phyloP scores from a whole-genome alignment of 2,888 invertebrate species.

The Chesias legatella region DNA sequence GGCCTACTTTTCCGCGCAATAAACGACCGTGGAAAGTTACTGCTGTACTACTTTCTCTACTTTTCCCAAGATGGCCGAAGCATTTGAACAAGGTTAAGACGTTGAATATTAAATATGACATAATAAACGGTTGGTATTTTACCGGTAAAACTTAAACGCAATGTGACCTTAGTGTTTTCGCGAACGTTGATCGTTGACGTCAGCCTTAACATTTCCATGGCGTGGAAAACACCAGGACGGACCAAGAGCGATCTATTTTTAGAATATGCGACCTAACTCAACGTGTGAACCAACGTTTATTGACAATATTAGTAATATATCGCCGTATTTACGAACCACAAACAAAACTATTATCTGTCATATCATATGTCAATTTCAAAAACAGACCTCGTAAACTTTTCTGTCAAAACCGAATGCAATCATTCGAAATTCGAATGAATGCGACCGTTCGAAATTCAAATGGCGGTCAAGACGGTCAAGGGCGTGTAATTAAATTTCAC shows the following conservation, averaged over 20 bases:
- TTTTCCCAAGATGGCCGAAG: conserved; percentile 76
- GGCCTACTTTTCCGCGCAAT: conserved; percentile 76
- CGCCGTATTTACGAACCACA: neutral
- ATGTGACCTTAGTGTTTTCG: conserved; percentile 14
- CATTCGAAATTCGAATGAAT: too few species aligned
- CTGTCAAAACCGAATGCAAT: too few species aligned
- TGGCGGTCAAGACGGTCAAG: conserved; percentile 39
- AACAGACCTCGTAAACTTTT: too few species aligned
- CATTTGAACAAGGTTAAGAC: conserved; percentile 65
- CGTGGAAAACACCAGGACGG: conserved; percentile 20
- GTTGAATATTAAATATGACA: conserved; percentile 25
- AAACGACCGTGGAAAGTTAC: conserved; percentile 77
- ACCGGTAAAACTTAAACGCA: conserved; percentile 17
- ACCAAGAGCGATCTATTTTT: conserved; percentile 19
- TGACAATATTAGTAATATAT: conserved; percentile 1
- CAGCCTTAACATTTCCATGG: conserved; percentile 26
- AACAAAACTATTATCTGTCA: neutral
- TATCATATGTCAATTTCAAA: neutral
- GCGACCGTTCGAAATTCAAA: neutral
- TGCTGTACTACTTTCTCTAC: conserved; percentile 79
- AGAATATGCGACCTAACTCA: conserved; percentile 19
- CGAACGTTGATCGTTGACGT: conserved; percentile 21
- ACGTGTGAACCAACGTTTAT: conserved; percentile 4
- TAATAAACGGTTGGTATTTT: conserved; percentile 19
- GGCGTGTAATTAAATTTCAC: conserved; percentile 57